These are phyloP conservation scores for Antedon mediterranea DNA, from an alignment of 53 echinoderm and acorn worm species.

Conservation along the genomic window DNA sequence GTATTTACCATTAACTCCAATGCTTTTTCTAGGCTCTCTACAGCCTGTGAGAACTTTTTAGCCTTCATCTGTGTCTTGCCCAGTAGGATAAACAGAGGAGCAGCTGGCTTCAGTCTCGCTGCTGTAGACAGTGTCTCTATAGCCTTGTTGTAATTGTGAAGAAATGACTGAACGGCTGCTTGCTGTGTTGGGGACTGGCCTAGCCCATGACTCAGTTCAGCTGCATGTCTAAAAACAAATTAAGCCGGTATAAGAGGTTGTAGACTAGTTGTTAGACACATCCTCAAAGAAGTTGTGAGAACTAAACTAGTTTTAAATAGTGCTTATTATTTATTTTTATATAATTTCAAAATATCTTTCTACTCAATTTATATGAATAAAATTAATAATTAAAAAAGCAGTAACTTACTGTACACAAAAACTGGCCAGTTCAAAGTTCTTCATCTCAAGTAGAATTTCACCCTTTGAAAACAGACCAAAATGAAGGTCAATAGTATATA, in stretches of 20 bases:
- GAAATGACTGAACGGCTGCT: constrained; percentile 93
- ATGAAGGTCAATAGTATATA: neutral
- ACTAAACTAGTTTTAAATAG: too few relatives aligned
- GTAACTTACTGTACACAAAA: constrained; percentile 83
- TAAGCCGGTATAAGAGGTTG: too few relatives aligned
- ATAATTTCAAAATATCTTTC: neutral
- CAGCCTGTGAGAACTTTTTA: constrained; percentile 70
- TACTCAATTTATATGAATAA: neutral
- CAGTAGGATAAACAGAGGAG: constrained; percentile 79
- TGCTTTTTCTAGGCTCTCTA: constrained; percentile 90
- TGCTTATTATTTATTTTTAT: too few relatives aligned
- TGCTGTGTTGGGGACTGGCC: constrained; percentile 93
- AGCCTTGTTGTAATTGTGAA: constrained; percentile 80
- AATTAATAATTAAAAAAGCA: neutral
- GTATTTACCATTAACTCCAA: constrained; percentile 74
- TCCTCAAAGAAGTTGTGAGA: too few relatives aligned
- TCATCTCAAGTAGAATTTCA: constrained; percentile 86
- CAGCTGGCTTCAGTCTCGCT: constrained; percentile 64
- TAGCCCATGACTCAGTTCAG: constrained; percentile 80
- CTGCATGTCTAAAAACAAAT: constrained; percentile 55
- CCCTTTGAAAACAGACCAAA: constrained; percentile 23
- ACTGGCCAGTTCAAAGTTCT: constrained; percentile 87
- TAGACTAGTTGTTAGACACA: too few relatives aligned
- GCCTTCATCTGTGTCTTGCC: constrained; percentile 99
- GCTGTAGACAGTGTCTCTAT: constrained; percentile 69